phyloP scores from a whole-genome alignment of 2,888 invertebrate genomes.

The Hypomecis punctinalis region DNA sequence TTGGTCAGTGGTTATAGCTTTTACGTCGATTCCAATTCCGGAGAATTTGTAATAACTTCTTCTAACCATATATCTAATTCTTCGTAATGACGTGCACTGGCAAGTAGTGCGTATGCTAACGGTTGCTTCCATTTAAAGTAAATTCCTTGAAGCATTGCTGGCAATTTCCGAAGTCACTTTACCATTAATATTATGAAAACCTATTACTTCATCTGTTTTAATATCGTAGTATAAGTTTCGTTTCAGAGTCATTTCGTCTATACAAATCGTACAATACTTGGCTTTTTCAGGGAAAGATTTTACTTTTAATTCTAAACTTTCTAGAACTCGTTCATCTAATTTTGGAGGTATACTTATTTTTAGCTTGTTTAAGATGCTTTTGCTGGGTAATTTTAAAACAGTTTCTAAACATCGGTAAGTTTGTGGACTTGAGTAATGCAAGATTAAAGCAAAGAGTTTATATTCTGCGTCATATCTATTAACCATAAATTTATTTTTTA shows the following conservation, averaged over 20 bases:
- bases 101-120: constrained; percentile 43
- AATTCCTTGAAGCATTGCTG: constrained; percentile 44
- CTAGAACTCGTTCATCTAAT: constrained; percentile 12
- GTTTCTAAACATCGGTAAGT: constrained; percentile 14
- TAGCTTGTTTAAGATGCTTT: constrained; percentile 4
- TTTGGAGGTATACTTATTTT: constrained; percentile 12
- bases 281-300: constrained; percentile 16
- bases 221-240: constrained; percentile 21
- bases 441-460: constrained; percentile 30
- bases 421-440: constrained; percentile 16
- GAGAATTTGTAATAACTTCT: constrained; percentile 42
- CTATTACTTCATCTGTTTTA: constrained; percentile 17
- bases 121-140: constrained; percentile 46
- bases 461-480: constrained; percentile 31
- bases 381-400: constrained; percentile 11
- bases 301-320: constrained; percentile 17
- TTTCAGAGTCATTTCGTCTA: constrained; percentile 19
- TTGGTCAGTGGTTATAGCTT: constrained; percentile 46
- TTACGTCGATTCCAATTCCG: constrained; percentile 40
- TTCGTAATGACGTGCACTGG: constrained; percentile 34
- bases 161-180: constrained; percentile 8
- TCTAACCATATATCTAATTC: constrained; percentile 43
- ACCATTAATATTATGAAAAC: constrained; percentile 18
- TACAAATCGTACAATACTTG: constrained; percentile 24
- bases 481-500: constrained; percentile 37